These are phyloP conservation scores for Astyanax mexicanus DNA, from an alignment of 2,797 vertebrate genomes.

Conservation along the genomic window DNA sequence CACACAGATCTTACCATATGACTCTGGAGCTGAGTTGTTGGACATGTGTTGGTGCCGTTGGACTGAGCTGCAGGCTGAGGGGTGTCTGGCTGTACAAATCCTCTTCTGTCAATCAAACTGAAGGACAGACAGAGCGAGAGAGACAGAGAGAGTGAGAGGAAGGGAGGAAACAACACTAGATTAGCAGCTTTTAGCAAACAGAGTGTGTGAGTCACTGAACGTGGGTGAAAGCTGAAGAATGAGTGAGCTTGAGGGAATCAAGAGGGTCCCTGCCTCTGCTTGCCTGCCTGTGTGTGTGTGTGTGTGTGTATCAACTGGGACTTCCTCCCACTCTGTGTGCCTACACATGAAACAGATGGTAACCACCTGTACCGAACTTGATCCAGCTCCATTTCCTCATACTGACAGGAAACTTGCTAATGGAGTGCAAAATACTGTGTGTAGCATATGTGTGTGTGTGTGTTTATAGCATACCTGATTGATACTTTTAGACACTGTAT, in stretches of 20 bases:
- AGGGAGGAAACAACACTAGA: not conserved
- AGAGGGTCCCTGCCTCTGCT: conserved; percentile 44
- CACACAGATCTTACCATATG: conserved; percentile 82
- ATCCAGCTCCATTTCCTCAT: conserved; percentile 47
- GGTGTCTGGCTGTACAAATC: conserved; percentile 85
- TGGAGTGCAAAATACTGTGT: conserved; percentile 41
- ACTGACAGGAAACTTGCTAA: conserved; percentile 54
- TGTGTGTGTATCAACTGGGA: conserved; percentile 33
- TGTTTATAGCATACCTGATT: not conserved
- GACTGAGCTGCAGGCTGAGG: conserved; percentile 82
- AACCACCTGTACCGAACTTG: conserved; percentile 52
- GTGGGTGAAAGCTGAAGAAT: conserved; percentile 39
- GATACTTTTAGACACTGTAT: too few relatives aligned
- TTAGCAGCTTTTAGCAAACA: conserved; percentile 30
- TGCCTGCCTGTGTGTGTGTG: conserved; percentile 29
- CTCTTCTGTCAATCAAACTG: conserved; percentile 93
- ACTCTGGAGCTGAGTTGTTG: conserved; percentile 85
- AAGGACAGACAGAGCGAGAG: conserved; percentile 8
- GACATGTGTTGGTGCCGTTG: conserved; percentile 85
- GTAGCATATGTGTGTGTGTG: conserved; percentile 43
- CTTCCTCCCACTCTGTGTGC: conserved; percentile 50
- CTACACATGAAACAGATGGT: conserved; percentile 61
- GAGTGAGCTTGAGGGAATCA: conserved; percentile 33
- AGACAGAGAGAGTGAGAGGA: conserved; percentile 16
- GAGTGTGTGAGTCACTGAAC: conserved; percentile 40